phyloP scores from a whole-genome alignment of 2,888 invertebrate species.

The Salpingus planirostris region DNA sequence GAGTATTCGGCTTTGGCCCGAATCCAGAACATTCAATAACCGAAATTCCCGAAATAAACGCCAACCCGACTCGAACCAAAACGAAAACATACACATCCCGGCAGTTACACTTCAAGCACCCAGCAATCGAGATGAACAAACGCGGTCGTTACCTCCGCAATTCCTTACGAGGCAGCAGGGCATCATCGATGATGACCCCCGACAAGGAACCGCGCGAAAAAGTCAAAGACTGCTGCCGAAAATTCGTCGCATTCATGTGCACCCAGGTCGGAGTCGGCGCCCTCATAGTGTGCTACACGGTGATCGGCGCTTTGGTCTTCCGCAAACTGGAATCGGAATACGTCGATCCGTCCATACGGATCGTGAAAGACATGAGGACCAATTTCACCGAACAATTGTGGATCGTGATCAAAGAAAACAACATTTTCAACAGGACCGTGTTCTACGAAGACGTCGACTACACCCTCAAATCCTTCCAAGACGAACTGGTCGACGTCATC shows the following conservation, averaged over 20 bases:
- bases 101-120: too few species aligned
- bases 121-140: constrained; percentile 10
- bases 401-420: constrained; percentile 52
- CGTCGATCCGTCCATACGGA: constrained; percentile 22
- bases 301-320: constrained; percentile 76
- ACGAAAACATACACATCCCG: too few species aligned
- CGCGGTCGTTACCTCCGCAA: constrained; percentile 18
- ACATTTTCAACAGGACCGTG: constrained; percentile 57
- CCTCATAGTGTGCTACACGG: constrained; percentile 76
- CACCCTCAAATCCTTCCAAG: constrained; percentile 59
- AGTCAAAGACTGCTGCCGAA: constrained; percentile 76
- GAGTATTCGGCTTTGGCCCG: too few species aligned
- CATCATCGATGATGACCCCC: constrained; percentile 58
- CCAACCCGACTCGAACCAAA: too few species aligned
- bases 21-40: too few species aligned
- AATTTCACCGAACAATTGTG: constrained; percentile 59
- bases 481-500: constrained; percentile 54
- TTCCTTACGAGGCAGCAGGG: constrained; percentile 23
- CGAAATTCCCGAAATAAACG: too few species aligned
- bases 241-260: constrained; percentile 84
- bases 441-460: constrained; percentile 55
- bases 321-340: constrained; percentile 60
- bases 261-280: constrained; percentile 87
- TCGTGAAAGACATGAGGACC: constrained; percentile 38
- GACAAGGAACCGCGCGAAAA: constrained; percentile 60